These are phyloP conservation scores for Crotalus helleri DNA, from an alignment of 2,113 vertebrate genomes.

Conservation along the genomic window DNA sequence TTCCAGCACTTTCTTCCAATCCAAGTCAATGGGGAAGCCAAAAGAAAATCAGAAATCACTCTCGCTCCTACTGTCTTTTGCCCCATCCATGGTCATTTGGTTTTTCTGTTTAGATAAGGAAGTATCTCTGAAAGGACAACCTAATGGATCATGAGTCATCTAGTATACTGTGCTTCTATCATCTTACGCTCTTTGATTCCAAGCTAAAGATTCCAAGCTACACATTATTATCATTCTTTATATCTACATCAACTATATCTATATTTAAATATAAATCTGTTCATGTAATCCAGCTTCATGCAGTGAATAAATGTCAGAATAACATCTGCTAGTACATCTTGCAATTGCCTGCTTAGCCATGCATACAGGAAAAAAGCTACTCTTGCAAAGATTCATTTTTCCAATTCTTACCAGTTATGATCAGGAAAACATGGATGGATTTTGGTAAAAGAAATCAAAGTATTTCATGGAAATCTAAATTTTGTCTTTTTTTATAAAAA, in stretches of 20 bases:
- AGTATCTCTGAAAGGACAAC: background rate
- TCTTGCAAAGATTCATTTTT: background rate
- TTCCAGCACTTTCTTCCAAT: background rate
- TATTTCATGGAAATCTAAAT: background rate
- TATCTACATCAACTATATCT: slow-evolving; percentile 1
- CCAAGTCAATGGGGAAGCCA: background rate
- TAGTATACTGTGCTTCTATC: background rate
- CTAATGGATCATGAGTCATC: background rate
- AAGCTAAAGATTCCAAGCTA: background rate
- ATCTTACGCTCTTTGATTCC: background rate
- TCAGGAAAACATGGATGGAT: background rate
- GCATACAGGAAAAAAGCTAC: background rate
- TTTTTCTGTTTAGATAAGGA: background rate
- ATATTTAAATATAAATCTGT: background rate
- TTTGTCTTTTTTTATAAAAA: background rate
- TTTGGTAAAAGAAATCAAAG: background rate
- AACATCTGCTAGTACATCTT: background rate
- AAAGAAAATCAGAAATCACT: background rate
- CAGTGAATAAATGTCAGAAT: background rate
- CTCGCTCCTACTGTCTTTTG: background rate
- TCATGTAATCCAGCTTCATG: slow-evolving; percentile 1
- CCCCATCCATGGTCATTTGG: background rate
- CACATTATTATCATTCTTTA: background rate
- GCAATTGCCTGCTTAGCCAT: background rate
- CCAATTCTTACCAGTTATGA: background rate